Base-by-base conservation (phyloP, 2,888 invertebrate genomes). In the Diploptera punctata region DNA sequence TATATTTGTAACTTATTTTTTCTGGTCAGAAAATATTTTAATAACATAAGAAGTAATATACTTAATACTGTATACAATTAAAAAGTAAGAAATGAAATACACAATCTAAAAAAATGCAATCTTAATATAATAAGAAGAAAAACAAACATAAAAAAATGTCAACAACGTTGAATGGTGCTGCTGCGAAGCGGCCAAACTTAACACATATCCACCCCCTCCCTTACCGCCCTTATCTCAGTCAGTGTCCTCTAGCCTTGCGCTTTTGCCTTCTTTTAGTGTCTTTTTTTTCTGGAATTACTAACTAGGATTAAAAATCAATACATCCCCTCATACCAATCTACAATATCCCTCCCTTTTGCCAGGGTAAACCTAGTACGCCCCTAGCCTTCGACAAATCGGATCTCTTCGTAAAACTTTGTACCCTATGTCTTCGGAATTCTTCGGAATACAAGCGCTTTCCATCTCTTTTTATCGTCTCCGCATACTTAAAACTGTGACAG, bases 241-340 rank as follows among this genome's bases (percentile, higher is more conserved):
- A 16, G 43, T 21, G 62, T 62, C 38, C 21, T n/a, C n/a, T 43
- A 19, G 26, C 10, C 38, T 33, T 19, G 61, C 49, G 38, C 43
- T 43, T 49, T 52, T 21, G 49, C 62, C 65, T 60, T 33, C 62
- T 68, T 68, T 62, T 52, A 31, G 43, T 43, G 26, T 44, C 67
- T 49, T 31, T 31, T 60, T 61, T 49, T 60, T 54, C 72, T 61
- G 47, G 75, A 75, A 75, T 76, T 75, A 74, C 75, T 76, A 74
- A 75, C 76, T 75, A 75, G 75, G 75, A 76, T 75, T 76, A 76
- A 75, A 75, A 75, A 74, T 76, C 76, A 75, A 76, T 76, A 75
- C 76, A 54, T 70, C 69, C 73, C 73, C 71, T 71, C 74, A 69
- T 70, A 57, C 61, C 69, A 68, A 61, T 70, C 61, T 61, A 67